phyloP scores from a whole-genome alignment of 2,113 vertebrate genomes.

The Zosterops lateralis region DNA sequence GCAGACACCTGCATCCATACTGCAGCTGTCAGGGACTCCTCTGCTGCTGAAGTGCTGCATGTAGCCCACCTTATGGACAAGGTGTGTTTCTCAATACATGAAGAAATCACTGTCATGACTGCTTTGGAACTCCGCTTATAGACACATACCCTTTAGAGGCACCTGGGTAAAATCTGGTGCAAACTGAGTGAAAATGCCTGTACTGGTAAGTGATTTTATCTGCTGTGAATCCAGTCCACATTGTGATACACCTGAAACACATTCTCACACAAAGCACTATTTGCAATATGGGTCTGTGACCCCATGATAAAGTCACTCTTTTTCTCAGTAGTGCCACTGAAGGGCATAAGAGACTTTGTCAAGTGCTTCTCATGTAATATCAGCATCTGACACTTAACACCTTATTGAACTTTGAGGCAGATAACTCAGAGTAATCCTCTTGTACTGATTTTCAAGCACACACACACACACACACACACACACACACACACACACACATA shows the following conservation, averaged over 20 bases:
- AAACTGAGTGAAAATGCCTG: not conserved
- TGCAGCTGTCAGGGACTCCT: not conserved
- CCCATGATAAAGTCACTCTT: rapidly evolving
- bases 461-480: not conserved
- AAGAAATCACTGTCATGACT: not conserved
- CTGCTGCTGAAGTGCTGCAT: not conserved
- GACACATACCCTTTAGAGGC: not conserved
- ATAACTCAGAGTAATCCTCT: not conserved
- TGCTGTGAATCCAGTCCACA: not conserved
- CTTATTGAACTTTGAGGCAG: not conserved
- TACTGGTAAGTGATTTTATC: not conserved
- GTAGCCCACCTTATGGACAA: not conserved
- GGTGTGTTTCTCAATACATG: not conserved
- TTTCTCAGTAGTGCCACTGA: not conserved
- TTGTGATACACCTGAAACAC: not conserved
- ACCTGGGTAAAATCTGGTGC: not conserved
- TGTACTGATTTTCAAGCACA: not conserved
- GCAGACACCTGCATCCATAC: rapidly evolving
- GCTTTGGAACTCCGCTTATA: not conserved
- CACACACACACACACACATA: not conserved
- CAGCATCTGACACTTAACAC: not conserved
- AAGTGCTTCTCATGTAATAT: not conserved
- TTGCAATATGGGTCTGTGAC: not conserved
- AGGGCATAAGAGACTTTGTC: not conserved
- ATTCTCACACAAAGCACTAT: not conserved